Evolutionary conservation across 2,113 vertebrate species (phyloP).

Genomic region (Silurus meridionalis): DNA sequence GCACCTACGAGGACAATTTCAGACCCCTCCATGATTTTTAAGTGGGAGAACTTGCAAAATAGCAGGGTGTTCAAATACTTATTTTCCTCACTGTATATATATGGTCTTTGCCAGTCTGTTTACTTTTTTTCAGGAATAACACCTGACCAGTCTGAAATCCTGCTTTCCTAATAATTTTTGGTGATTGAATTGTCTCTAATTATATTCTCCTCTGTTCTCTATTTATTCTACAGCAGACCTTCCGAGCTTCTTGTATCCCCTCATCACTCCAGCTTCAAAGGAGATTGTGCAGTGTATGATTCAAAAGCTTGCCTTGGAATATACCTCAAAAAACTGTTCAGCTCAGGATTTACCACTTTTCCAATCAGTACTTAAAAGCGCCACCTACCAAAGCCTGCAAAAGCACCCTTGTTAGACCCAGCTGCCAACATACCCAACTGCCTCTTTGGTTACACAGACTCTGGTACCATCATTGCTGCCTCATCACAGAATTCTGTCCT

Average conservation of each 20-base stretch:
- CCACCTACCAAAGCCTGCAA: slow-evolving; percentile 99
- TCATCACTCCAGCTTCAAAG: slow-evolving; percentile 98
- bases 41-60: too few species aligned
- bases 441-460: slow-evolving; percentile 58
- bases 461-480: slow-evolving; percentile 67
- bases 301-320: slow-evolving; percentile 99
- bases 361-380: slow-evolving; percentile 96
- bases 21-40: too few species aligned
- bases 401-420: slow-evolving; percentile 82
- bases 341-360: slow-evolving; percentile 97
- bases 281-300: slow-evolving; percentile 99
- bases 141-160: background rate
- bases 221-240: slow-evolving; percentile 78
- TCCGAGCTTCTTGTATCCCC: slow-evolving; percentile 93
- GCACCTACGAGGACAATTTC: too few species aligned
- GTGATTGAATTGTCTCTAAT: background rate
- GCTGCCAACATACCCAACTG: slow-evolving; percentile 50
- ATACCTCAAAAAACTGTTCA: slow-evolving; percentile 99
- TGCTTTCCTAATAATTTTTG: background rate
- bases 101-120: too few species aligned
- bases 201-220: background rate
- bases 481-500: slow-evolving; percentile 98
- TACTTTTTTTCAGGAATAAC: background rate
- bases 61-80: too few species aligned
- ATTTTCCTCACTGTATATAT: too few species aligned